Conservation (phyloP, 2,888 invertebrate genomes). For the Idaea biselata region DNA sequence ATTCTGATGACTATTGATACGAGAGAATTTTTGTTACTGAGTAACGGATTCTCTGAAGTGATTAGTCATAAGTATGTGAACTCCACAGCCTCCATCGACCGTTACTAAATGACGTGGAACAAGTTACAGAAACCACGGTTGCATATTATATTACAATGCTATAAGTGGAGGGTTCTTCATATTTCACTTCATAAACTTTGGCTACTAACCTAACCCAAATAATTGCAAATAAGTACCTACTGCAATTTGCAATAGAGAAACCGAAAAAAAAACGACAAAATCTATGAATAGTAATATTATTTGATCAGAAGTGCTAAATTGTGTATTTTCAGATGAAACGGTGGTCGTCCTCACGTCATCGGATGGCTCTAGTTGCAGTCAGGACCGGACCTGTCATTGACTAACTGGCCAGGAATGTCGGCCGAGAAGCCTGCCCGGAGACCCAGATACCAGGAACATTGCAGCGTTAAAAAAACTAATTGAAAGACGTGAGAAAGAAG, state of each 20-base stretch:
- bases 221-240: too few relatives aligned
- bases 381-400: background rate
- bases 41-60: background rate
- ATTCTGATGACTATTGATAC: background rate
- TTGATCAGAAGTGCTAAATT: background rate
- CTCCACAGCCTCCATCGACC: background rate
- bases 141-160: background rate
- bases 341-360: background rate
- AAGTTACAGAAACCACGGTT: background rate
- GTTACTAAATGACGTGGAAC: background rate
- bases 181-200: too few relatives aligned
- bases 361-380: background rate
- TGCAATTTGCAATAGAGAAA: too few relatives aligned
- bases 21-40: background rate
- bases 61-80: background rate
- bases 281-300: too few relatives aligned
- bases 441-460: background rate
- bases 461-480: background rate
- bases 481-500: background rate
- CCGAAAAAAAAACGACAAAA: too few relatives aligned
- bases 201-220: too few relatives aligned
- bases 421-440: background rate
- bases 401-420: background rate
- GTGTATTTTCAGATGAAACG: background rate
- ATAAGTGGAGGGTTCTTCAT: too few relatives aligned